Evolutionary conservation across 1,140 invertebrate species (phyloP), one percentile per base, ranked within the genome.

Genomic region (Rhopalosiphum maidis): DNA sequence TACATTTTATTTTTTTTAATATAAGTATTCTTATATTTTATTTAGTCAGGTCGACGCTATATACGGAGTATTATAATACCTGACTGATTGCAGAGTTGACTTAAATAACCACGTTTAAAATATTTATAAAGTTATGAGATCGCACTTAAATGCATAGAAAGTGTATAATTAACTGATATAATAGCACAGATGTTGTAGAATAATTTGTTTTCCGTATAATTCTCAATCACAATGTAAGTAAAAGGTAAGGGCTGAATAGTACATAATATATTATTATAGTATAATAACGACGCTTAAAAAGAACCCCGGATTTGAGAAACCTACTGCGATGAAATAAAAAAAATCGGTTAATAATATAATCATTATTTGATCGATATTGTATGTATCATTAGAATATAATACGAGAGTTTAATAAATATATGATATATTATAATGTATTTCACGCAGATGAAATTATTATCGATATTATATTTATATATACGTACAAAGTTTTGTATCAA

Each of bases 371-470:
- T 77, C 30, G 15, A 77, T 77, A 77, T 77, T 77, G 9, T 77
- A 77, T 77, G 60, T 77, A 68, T 68, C 30, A n/a, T 68, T 68
- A 68, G n/a, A 68, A n/a, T 68, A n/a, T n/a, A 68, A n/a, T n/a
- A 68, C 11, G 60, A 68, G 30, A 18, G n/a, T n/a, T 18, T 18
- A 77, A 77, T 18, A 77, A n/a, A 77, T 18, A n/a, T 77, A 77
- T n/a, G n/a, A 60, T 60, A 15, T 2, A 77, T 68, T n/a, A 68
- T n/a, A 68, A 15, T 68, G 23, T 60, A 60, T 30, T 68, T 68
- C 60, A 68, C 11, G 60, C n/a, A 68, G 60, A 77, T n/a, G 30
- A n/a, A 77, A 77, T 51, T 51, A 51, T 51, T 51, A 51, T 51
- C 30, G 30, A 77, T n/a, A n/a, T 35, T 18, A n/a, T 46, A 3